A percentile compares a stretch with the other conserved stretches of the same genome.
Evolutionary conservation across 2,113 vertebrate species (phyloP).

Genomic region (Oriolus oriolus): DNA sequence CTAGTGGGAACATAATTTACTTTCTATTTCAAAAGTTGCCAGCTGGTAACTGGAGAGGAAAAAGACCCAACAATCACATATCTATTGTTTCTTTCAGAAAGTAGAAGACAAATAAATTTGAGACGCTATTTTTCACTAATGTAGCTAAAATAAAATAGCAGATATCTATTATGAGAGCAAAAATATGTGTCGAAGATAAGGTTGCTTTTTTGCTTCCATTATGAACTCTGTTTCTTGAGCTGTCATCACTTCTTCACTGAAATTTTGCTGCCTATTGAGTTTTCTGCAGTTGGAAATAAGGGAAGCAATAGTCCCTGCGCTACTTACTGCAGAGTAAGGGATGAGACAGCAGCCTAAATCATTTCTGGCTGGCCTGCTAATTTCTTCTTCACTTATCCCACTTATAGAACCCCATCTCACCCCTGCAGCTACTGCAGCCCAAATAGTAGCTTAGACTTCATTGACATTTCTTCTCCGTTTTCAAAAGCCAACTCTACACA

Average conservation of each 20-base stretch:
- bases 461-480: not conserved
- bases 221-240: not conserved
- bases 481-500: not conserved
- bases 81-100: not conserved
- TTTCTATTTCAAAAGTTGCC: not conserved
- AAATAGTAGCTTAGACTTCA: not conserved
- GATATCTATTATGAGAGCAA: not conserved
- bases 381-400: not conserved
- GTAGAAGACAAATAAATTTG: not conserved
- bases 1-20: not conserved
- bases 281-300: not conserved
- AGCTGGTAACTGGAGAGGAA: not conserved
- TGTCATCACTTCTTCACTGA: not conserved
- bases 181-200: not conserved
- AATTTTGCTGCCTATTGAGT: conserved; percentile 24
- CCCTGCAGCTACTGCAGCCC: not conserved
- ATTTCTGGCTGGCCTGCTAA: not conserved
- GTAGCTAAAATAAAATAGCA: not conserved
- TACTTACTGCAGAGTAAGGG: not conserved
- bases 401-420: not conserved
- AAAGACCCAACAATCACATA: not conserved
- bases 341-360: not conserved
- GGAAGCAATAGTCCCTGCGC: not conserved
- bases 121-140: not conserved
- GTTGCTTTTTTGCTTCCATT: not conserved